Conservation (phyloP, 1,140 invertebrate genomes). For the Augochlora pura region DNA sequence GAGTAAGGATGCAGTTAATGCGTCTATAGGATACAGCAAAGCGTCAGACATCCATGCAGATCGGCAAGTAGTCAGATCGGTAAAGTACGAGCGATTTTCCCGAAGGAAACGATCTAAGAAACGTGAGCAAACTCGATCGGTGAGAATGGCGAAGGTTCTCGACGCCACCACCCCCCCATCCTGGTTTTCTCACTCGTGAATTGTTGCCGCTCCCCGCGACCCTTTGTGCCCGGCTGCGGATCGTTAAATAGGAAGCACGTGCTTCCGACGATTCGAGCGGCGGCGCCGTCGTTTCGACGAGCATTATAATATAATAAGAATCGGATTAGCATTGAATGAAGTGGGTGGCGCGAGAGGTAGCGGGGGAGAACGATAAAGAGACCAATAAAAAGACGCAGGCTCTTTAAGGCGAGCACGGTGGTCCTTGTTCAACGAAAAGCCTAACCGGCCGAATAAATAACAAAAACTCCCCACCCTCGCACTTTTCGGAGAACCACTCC, state of each 20-base stretch:
- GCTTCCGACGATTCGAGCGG: conserved; percentile 65
- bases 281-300: conserved; percentile 69
- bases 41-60: no score
- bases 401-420: conserved; percentile 58
- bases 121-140: no score
- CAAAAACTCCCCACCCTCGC: not conserved
- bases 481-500: not conserved
- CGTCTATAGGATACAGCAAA: no score
- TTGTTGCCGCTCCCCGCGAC: not conserved
- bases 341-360: conserved; percentile 71
- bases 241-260: conserved; percentile 62
- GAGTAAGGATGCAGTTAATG: no score
- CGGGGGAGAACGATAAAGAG: conserved; percentile 69
- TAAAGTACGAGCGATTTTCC: no score
- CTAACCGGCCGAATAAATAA: not conserved
- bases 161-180: not conserved
- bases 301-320: conserved; percentile 81
- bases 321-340: conserved; percentile 81
- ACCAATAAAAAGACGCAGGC: conserved; percentile 61
- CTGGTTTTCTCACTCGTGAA: not conserved
- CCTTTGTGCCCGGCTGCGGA: conserved; percentile 3
- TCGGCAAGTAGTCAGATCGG: no score
- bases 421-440: conserved; percentile 47
- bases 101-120: no score
- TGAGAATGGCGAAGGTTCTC: not conserved